Evolutionary conservation across 2,888 invertebrate genomes (phyloP).

Genomic region (Mesoligia furuncula): DNA sequence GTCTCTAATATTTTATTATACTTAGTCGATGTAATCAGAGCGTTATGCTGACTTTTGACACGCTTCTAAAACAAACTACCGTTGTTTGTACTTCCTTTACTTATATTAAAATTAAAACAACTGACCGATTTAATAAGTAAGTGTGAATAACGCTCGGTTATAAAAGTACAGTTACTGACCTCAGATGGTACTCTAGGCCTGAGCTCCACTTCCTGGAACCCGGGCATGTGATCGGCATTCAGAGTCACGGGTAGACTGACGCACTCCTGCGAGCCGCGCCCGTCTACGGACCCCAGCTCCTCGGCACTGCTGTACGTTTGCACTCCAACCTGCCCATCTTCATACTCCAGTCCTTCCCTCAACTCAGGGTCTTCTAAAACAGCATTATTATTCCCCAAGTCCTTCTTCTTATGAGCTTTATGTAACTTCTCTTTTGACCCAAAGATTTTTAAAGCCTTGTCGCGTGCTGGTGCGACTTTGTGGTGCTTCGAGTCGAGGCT

Average conservation of each 20-base stretch:
- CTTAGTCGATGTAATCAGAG: slow-evolving; percentile 36
- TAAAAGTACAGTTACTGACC: slow-evolving; percentile 73
- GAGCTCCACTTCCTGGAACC: slow-evolving; percentile 87
- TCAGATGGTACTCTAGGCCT: slow-evolving; percentile 86
- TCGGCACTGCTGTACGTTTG: slow-evolving; percentile 87
- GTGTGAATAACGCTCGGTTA: background rate
- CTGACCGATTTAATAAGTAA: background rate
- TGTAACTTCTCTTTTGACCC: slow-evolving; percentile 89
- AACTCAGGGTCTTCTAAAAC: slow-evolving; percentile 88
- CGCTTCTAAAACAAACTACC: slow-evolving; percentile 16
- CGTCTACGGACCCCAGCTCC: slow-evolving; percentile 85
- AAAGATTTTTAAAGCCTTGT: slow-evolving; percentile 88
- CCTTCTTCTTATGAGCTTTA: slow-evolving; percentile 86
- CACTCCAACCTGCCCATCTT: slow-evolving; percentile 79
- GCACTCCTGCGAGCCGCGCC: slow-evolving; percentile 86
- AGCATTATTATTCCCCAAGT: slow-evolving; percentile 88
- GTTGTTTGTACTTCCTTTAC: slow-evolving; percentile 25
- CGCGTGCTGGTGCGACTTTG: slow-evolving; percentile 87
- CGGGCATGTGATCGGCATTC: slow-evolving; percentile 87
- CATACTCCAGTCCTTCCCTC: slow-evolving; percentile 82
- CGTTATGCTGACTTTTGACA: slow-evolving; percentile 52
- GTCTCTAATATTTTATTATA: slow-evolving; percentile 25
- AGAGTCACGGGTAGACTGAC: slow-evolving; percentile 87
- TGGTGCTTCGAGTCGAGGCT: slow-evolving; percentile 92
- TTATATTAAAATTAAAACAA: slow-evolving; percentile 10